Percentiles rank a stretch among this genome's conserved stretches.
phyloP scores from a whole-genome alignment of 1,140 invertebrate species.

The Bombyx mandarina region DNA sequence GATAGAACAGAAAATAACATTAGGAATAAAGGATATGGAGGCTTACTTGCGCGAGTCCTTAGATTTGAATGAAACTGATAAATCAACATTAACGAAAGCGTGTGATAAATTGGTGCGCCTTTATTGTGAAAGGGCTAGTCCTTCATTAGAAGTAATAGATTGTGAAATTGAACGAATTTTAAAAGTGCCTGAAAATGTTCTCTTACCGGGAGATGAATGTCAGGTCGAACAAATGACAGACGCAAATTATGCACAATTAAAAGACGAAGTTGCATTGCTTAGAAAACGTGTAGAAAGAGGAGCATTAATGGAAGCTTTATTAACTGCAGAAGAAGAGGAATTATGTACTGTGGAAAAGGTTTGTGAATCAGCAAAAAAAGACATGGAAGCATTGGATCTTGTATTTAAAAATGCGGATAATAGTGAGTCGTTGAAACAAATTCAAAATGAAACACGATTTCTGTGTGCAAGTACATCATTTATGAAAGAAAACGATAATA shows the following conservation, averaged over 20 bases:
- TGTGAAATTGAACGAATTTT: constrained; percentile 48
- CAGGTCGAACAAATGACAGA: constrained; percentile 43
- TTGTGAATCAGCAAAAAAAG: constrained; percentile 53
- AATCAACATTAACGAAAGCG: constrained; percentile 37
- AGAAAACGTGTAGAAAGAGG: constrained; percentile 45
- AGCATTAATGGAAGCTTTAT: constrained; percentile 53
- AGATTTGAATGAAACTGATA: constrained; percentile 52
- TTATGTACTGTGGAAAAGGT: constrained; percentile 41
- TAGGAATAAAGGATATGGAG: constrained; percentile 51
- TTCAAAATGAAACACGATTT: constrained; percentile 40
- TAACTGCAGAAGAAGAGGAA: constrained; percentile 52
- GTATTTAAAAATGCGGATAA: constrained; percentile 36
- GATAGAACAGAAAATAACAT: constrained; percentile 57
- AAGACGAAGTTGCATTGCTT: constrained; percentile 41
- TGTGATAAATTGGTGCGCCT: constrained; percentile 50
- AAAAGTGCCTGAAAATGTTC: constrained; percentile 45
- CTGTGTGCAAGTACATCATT: constrained; percentile 46
- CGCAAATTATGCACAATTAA: constrained; percentile 43
- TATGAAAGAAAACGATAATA: constrained; percentile 24
- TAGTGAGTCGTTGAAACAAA: constrained; percentile 28
- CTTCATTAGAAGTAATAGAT: constrained; percentile 45
- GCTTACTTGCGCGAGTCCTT: constrained; percentile 42
- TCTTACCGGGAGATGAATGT: constrained; percentile 52
- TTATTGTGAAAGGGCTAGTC: constrained; percentile 45
- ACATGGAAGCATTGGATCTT: constrained; percentile 52